Evolutionary conservation across 2,888 invertebrate genomes (phyloP), one percentile per base, ranked within the genome.

Genomic region (Drosophila macrothrix): DNA sequence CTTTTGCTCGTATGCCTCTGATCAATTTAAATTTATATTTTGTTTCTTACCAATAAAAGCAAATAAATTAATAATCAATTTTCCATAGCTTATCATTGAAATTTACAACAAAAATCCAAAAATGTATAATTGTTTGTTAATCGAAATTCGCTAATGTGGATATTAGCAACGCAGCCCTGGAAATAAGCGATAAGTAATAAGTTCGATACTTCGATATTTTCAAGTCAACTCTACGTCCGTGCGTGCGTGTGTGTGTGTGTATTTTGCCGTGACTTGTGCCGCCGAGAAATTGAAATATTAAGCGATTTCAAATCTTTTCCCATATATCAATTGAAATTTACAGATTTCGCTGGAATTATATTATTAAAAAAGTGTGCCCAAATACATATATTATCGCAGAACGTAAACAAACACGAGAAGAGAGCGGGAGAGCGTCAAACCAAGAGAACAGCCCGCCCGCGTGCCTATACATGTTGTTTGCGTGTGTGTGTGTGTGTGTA

Each of bases 381-480:
- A 61, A 33, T 41, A 50, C 9, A 5, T 29, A 49, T 19, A 25
- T 33, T 29, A 16, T 35, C 25, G 43, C 49, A 37, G 65, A 66
- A 46, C 59, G 72, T 28, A 35, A 54, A 50, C 68, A 67, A 53
- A 60, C 53, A 31, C 55, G 41, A 16, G 28, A 39, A 60, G 66
- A 66, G 70, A 78, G 55, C 41, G 67, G 56, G 66, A 66, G 69
- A 78, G 50, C 41, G 61, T 33, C 6, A 61, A 46, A 49, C 41
- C 58, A 33, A 54, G 71, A 58, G 72, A 4, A 74, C 66, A 80
- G 77, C 55, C 66, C 76, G 83, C 83, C 80, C 80, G 88, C 80
- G 74, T 77, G 77, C 56, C 61, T 52, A 25, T 69, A 33, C 43
- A 55, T 67, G 22, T 35, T 28, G 28, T 50, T 5, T 28, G 28